Evolutionary conservation across 2,113 vertebrate species (phyloP), one percentile per base, ranked within the genome.

Genomic region (Eptatretus burgeri): DNA sequence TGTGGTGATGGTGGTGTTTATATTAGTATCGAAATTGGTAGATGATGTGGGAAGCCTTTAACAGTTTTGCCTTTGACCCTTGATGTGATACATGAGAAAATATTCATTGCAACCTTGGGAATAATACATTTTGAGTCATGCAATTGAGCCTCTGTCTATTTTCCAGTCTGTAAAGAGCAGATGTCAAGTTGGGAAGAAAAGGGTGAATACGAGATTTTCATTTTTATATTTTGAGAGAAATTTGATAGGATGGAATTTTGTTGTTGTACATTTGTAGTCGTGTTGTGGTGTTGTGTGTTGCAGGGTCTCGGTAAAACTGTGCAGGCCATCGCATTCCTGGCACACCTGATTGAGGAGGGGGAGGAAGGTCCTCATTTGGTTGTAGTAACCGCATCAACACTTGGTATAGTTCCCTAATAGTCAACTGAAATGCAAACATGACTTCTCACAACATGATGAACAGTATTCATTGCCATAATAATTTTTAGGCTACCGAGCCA

Each of bases 271-370:
- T 49, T 49, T 66, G 63, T 51, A 18, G 62, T 62, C 50, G 10
- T 49, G 16, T 10, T 14, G 18, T 18, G 20, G 13, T 63, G 51
- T 13, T 72, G 66, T 69, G 66, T 53, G 71, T 41, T 66, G 3
- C 72, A 94, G 88, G 91, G 91, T 69, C 77, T 96, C 70, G 85
- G 89, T 65, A 98, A 96, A 79, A 98, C 89, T 14, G 85, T 98
- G 73, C 88, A 98, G 76, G 82, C 88, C 50, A 93, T 98, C 72
- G 76, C 85, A 1, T 93, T 98, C 73, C 75, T 98, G 67, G 82
- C 84, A 52, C 76, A 85, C 67, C 78, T 98, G 10, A 81, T 79
- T 67, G 72, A 89, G 73, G 74, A 77, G 60, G 84, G 82, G 65
- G 74, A 78, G 64, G 74, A 62, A 51, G 91, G 85, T 65, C 91